A percentile compares a stretch with the other conserved stretches of the same genome.
Evolutionary conservation across 2,888 invertebrate genomes (phyloP).

Genomic region (Lithodes maja): DNA sequence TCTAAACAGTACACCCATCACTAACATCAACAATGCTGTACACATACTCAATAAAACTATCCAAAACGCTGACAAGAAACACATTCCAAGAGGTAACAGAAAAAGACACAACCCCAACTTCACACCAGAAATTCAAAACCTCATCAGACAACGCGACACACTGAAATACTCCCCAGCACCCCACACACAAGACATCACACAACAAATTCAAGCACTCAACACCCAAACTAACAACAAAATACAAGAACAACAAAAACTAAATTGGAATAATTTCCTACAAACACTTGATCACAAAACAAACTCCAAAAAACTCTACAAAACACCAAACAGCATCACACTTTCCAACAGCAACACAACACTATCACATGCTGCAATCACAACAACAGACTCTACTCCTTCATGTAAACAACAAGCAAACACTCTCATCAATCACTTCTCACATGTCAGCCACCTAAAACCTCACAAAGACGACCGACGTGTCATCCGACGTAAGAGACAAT

Average conservation of each 20-base stretch:
- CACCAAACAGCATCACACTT: conserved; percentile 30
- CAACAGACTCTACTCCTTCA: conserved; percentile 24
- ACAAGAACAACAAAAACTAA: conserved; percentile 26
- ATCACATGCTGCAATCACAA: conserved; percentile 35
- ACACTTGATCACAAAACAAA: conserved; percentile 48
- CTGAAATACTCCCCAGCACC: conserved; percentile 40
- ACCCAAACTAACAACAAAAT: conserved; percentile 25
- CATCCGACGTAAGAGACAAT: conserved; percentile 13
- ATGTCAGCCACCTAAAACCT: conserved; percentile 27
- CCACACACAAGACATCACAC: conserved; percentile 12
- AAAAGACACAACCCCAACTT: conserved; percentile 43
- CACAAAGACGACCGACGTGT: conserved; percentile 24
- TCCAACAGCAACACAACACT: conserved; percentile 21
- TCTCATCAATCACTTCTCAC: conserved; percentile 34
- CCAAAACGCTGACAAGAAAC: conserved; percentile 18
- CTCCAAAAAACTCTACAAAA: conserved; percentile 33
- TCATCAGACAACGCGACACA: conserved; percentile 45
- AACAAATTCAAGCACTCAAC: conserved; percentile 23
- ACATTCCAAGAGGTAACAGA: conserved; percentile 35
- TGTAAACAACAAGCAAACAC: conserved; percentile 32
- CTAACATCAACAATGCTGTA: conserved; percentile 25
- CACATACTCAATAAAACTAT: conserved; percentile 25
- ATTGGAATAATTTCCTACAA: conserved; percentile 28
- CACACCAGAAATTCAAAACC: conserved; percentile 29
- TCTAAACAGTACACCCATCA: conserved; percentile 39